Evolutionary conservation across 2,113 vertebrate genomes (phyloP).

Genomic region (Gallinago undulata): DNA sequence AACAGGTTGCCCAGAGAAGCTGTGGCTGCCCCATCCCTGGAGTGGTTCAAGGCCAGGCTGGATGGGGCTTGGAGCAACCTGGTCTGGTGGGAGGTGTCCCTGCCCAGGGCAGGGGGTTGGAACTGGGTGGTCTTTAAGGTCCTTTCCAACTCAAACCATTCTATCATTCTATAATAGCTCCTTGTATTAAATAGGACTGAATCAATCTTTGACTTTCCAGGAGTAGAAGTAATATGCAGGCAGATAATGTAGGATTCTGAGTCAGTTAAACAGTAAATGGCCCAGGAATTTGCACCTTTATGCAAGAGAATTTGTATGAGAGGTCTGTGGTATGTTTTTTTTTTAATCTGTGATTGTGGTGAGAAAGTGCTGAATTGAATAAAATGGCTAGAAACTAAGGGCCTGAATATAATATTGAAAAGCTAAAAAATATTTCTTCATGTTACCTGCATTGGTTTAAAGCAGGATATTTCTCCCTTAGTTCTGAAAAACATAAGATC

Average conservation of each 20-base stretch:
- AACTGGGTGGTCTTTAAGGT: too few relatives aligned
- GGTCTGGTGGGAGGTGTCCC: too few relatives aligned
- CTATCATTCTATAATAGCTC: not conserved
- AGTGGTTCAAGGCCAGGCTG: too few relatives aligned
- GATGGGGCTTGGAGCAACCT: too few relatives aligned
- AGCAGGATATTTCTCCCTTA: not conserved
- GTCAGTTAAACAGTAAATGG: not conserved
- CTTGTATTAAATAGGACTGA: not conserved
- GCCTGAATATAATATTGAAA: not conserved
- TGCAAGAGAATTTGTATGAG: not conserved
- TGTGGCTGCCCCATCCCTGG: too few relatives aligned
- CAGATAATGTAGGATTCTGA: not conserved
- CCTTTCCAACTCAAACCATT: too few relatives aligned
- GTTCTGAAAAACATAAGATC: constrained; percentile 22
- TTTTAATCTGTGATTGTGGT: not conserved
- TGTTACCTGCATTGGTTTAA: not conserved
- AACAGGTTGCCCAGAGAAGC: too few relatives aligned
- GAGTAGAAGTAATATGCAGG: not conserved
- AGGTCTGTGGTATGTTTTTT: not conserved
- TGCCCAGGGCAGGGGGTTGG: too few relatives aligned
- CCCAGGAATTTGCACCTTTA: not conserved
- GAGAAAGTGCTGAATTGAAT: not conserved
- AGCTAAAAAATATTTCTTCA: constrained; percentile 4
- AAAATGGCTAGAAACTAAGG: not conserved
- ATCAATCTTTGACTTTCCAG: not conserved